Conservation (phyloP, 2,113 vertebrate species). For the Corythornis vintsioides region DNA sequence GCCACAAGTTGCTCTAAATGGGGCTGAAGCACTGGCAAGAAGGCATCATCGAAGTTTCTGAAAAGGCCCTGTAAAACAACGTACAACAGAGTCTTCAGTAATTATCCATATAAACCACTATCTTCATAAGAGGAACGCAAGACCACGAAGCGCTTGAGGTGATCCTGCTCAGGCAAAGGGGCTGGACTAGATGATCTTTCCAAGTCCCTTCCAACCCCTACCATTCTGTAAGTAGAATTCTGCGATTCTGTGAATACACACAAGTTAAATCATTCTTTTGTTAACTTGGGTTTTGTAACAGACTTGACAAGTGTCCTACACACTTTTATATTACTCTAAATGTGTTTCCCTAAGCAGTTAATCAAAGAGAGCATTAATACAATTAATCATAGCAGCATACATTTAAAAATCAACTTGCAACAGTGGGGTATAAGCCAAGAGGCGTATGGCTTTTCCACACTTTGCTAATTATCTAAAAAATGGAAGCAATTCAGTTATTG, state of each 20-base stretch:
- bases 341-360: background rate
- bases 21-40: slow-evolving; percentile 87
- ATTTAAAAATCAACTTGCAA: background rate
- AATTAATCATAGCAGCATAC: background rate
- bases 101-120: background rate
- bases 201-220: too few relatives aligned
- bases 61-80: slow-evolving; percentile 86
- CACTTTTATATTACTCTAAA: background rate
- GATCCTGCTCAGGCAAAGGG: too few relatives aligned
- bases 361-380: background rate
- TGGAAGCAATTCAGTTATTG: background rate
- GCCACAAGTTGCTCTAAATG: slow-evolving; percentile 90
- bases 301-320: background rate
- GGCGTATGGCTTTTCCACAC: background rate
- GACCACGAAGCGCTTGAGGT: background rate
- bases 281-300: background rate
- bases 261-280: background rate
- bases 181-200: too few relatives aligned
- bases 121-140: background rate
- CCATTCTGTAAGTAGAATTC: too few relatives aligned
- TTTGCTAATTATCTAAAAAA: background rate
- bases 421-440: background rate
- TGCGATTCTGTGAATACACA: background rate
- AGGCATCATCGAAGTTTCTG: slow-evolving; percentile 90
- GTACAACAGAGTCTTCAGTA: background rate